Evolutionary conservation across 2,113 vertebrate genomes (phyloP), one percentile per base, ranked within the genome.

Genomic region (Atrichornis clamosus): DNA sequence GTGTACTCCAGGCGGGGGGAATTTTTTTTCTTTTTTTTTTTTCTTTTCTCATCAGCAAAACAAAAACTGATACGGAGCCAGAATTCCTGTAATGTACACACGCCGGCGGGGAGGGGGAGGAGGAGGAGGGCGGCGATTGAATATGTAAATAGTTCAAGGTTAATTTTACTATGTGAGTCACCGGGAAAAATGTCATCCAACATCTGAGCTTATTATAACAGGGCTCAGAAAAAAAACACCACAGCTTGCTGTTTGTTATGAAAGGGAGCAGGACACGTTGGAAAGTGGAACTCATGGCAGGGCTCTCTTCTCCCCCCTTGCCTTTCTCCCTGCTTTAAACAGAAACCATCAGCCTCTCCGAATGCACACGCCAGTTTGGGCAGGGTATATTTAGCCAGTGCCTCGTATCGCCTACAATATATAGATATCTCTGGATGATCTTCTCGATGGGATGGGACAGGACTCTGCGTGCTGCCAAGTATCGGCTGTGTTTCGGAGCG

Each of bases 1-100:
- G 98, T 98, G 97, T 97, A 96, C 98, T 97, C 96, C 96, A 95
- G 70, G 93, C 97, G 84, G 96, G 96, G 95, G 89, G 92, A 97
- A 74, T 94, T 96, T 97, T 70, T 41, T 90, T 9, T n/a, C 9
- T 22, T 42, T 28, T 55, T 41, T 95, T 95, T 76, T 52, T 91
- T 84, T 70, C 35, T 68, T 90, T 84, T 75, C 81, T 97, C 83
- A 97, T 97, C 97, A 94, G 96, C 97, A 97, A 96, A 97, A 97
- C 92, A 95, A 96, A 97, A 95, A 85, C 95, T 56, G 94, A 89
- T 63, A 30, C 30, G 32, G 89, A 89, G 79, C 93, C 93, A 93
- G 95, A 83, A 91, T 90, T 92, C 94, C 95, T 73, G 68, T 35
- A 93, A 97, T 92, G 85, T 69, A 82, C 87, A 91, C 95, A 82